phyloP scores from a whole-genome alignment of 2,888 invertebrate genomes.

The Criorhina ranunculi region DNA sequence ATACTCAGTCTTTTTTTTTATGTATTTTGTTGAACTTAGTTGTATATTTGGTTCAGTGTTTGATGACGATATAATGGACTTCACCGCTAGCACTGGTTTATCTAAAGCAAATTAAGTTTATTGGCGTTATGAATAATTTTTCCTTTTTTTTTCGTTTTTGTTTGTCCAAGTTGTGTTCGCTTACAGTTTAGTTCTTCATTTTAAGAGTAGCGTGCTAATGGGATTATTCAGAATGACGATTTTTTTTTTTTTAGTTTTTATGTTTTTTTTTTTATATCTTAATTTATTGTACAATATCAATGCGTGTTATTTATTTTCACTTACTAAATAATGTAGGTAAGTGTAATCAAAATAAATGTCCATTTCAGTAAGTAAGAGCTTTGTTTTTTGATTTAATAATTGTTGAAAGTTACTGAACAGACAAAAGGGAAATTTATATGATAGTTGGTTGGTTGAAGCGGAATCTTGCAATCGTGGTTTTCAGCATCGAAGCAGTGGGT shows the following conservation, averaged over 20 bases:
- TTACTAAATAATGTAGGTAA: conserved; percentile 70
- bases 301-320: conserved; percentile 76
- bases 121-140: conserved; percentile 19
- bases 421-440: too few species aligned
- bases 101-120: conserved; percentile 38
- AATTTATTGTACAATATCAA: conserved; percentile 76
- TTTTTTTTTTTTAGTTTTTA: conserved; percentile 70
- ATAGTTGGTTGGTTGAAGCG: too few species aligned
- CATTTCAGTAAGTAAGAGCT: conserved; percentile 65
- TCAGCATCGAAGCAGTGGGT: too few species aligned
- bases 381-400: background rate
- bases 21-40: conserved; percentile 25
- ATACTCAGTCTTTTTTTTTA: conserved; percentile 27
- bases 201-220: conserved; percentile 67
- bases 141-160: background rate
- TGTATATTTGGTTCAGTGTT: conserved; percentile 28
- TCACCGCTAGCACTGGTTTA: conserved; percentile 52
- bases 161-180: conserved; percentile 64
- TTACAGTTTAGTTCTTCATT: conserved; percentile 48
- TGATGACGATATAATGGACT: conserved; percentile 9
- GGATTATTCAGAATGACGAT: conserved; percentile 53
- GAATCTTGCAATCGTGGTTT: too few species aligned
- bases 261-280: conserved; percentile 71
- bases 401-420: too few species aligned
- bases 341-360: conserved; percentile 74